phyloP scores from a whole-genome alignment of 1,140 invertebrate species.

The Achroia grisella region DNA sequence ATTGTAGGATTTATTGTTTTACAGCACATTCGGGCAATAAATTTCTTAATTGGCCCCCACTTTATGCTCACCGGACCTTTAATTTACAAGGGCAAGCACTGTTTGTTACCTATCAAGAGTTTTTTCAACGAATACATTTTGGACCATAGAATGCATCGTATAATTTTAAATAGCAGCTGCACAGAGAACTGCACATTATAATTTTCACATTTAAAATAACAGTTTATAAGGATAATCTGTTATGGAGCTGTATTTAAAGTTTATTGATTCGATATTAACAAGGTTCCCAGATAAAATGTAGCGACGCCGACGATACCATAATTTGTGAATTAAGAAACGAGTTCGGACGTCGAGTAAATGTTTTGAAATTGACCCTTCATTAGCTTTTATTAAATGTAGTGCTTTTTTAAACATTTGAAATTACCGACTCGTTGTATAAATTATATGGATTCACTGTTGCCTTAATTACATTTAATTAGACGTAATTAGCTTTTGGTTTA shows the following conservation, averaged over 20 bases:
- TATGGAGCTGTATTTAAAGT: constrained; percentile 31
- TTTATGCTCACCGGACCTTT: constrained; percentile 50
- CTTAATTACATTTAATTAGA: constrained; percentile 6
- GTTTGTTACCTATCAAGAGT: constrained; percentile 43
- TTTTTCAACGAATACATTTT: too few species aligned
- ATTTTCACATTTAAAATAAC: constrained; percentile 57
- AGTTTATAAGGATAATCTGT: constrained; percentile 22
- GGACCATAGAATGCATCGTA: constrained; percentile 12
- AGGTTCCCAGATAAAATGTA: constrained; percentile 18
- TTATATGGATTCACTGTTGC: background rate
- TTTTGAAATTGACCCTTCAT: constrained; percentile 50
- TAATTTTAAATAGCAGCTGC: constrained; percentile 51
- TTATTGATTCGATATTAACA: constrained; percentile 38
- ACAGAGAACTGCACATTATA: constrained; percentile 35
- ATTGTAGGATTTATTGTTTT: constrained; percentile 68
- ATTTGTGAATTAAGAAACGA: constrained; percentile 50
- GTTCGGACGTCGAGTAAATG: constrained; percentile 32
- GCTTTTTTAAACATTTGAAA: background rate
- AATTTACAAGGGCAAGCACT: constrained; percentile 57
- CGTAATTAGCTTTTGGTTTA: constrained; percentile 5
- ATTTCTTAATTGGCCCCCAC: constrained; percentile 62
- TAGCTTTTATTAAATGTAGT: constrained; percentile 7
- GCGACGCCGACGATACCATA: constrained; percentile 28
- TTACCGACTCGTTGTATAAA: background rate
- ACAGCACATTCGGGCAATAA: constrained; percentile 59